Conservation (phyloP, 2,888 invertebrate species). For the Leptinotarsa peninsularis region DNA sequence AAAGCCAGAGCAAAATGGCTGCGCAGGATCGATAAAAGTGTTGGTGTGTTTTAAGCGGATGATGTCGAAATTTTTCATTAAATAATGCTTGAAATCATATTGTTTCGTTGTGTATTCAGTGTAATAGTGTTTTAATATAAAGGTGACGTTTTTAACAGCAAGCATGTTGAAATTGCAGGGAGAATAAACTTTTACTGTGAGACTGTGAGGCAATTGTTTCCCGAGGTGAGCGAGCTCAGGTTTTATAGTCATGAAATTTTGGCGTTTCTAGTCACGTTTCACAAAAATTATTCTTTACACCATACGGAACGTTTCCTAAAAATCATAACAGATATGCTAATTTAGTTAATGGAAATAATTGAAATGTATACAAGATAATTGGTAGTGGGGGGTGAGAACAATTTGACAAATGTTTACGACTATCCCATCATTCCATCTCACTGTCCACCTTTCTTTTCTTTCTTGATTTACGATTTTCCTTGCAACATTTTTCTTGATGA, state of each 20-base stretch:
- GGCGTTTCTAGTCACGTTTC: slow-evolving; percentile 19
- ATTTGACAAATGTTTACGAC: slow-evolving; percentile 59
- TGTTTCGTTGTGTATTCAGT: background rate
- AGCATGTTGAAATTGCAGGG: slow-evolving; percentile 30
- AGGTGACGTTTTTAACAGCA: slow-evolving; percentile 31
- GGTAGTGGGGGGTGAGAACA: slow-evolving; percentile 56
- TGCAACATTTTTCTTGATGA: too few species aligned
- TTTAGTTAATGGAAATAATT: slow-evolving; percentile 61
- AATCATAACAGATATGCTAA: slow-evolving; percentile 47
- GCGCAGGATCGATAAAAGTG: slow-evolving; percentile 60
- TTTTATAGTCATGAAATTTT: slow-evolving; percentile 27
- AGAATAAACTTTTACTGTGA: slow-evolving; percentile 53
- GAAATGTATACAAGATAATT: slow-evolving; percentile 59
- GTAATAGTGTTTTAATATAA: slow-evolving; percentile 40
- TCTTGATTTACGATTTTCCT: slow-evolving; percentile 12
- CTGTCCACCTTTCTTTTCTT: slow-evolving; percentile 45
- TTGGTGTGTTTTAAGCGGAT: slow-evolving; percentile 58
- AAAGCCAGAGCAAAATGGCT: slow-evolving; percentile 56
- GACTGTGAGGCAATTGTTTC: slow-evolving; percentile 59
- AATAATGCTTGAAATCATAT: slow-evolving; percentile 46
- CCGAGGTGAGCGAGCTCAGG: slow-evolving; percentile 54
- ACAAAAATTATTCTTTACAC: slow-evolving; percentile 6
- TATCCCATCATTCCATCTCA: slow-evolving; percentile 36
- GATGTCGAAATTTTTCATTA: slow-evolving; percentile 50
- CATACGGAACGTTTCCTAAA: slow-evolving; percentile 3